These are phyloP conservation scores for Chymomyza amoena DNA, from an alignment of 2,888 invertebrate species.

Conservation along the genomic window DNA sequence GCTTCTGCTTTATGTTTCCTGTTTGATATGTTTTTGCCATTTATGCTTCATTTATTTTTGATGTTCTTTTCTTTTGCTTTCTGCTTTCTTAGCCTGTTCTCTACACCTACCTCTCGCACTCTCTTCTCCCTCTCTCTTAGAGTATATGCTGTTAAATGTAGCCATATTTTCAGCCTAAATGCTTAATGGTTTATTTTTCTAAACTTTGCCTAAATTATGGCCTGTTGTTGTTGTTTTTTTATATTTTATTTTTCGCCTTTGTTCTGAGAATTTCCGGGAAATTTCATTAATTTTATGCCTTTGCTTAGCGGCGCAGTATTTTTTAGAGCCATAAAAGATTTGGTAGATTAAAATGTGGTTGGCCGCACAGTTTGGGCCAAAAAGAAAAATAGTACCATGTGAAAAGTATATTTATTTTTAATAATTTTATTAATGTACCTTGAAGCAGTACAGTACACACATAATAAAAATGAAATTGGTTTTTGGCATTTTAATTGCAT, in stretches of 20 bases:
- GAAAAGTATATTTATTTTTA: background rate
- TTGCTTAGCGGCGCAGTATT: background rate
- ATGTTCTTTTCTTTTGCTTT: constrained; percentile 34
- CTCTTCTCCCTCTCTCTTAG: background rate
- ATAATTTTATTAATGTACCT: background rate
- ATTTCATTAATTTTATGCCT: constrained; percentile 11
- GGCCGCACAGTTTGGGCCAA: too few relatives aligned
- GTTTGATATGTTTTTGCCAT: constrained; percentile 49
- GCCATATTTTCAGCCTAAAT: constrained; percentile 6
- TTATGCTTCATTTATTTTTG: constrained; percentile 70
- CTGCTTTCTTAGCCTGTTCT: constrained; percentile 12
- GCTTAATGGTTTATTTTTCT: constrained; percentile 44
- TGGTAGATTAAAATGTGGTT: background rate
- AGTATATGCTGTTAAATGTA: background rate
- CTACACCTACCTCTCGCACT: background rate
- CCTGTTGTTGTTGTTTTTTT: constrained; percentile 20
- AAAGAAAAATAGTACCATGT: background rate
- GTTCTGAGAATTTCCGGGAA: background rate
- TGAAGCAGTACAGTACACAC: background rate
- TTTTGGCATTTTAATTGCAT: background rate
- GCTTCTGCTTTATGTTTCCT: constrained; percentile 8
- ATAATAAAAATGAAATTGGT: background rate
- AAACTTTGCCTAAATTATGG: constrained; percentile 10
- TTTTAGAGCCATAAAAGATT: background rate
- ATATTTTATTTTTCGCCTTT: background rate